Evolutionary conservation across 2,797 vertebrate species (phyloP).

Genomic region (Crypturellus tataupa): DNA sequence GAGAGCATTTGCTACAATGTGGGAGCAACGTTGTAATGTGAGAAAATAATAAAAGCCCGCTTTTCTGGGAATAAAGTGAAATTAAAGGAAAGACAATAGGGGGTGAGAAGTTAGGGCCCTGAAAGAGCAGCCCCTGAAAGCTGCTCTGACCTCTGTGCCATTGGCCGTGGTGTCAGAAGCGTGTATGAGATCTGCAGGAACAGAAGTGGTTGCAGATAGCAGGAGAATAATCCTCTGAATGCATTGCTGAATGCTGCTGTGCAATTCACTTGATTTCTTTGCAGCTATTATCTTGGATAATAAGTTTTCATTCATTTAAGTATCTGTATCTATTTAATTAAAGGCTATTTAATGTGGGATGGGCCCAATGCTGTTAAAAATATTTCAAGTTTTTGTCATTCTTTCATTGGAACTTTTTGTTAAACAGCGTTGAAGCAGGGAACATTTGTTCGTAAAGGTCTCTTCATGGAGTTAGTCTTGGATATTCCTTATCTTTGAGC

Average conservation of each 20-base stretch:
- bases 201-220: neutral
- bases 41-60: conserved; percentile 7
- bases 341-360: neutral
- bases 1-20: neutral
- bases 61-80: conserved; percentile 28
- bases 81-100: neutral
- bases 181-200: neutral
- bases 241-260: neutral
- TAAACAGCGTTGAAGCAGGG: neutral
- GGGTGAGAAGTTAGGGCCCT: neutral
- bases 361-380: neutral
- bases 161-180: neutral
- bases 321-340: too few species aligned
- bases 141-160: neutral
- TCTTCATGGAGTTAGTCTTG: neutral
- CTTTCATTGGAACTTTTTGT: neutral
- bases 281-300: neutral
- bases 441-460: neutral
- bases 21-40: neutral
- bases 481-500: neutral
- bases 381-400: neutral
- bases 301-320: neutral
- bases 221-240: neutral
- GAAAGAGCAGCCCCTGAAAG: neutral
- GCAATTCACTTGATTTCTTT: neutral